These are phyloP conservation scores for Decapterus maruadsi DNA, from an alignment of 2,797 vertebrate species.

Conservation along the genomic window DNA sequence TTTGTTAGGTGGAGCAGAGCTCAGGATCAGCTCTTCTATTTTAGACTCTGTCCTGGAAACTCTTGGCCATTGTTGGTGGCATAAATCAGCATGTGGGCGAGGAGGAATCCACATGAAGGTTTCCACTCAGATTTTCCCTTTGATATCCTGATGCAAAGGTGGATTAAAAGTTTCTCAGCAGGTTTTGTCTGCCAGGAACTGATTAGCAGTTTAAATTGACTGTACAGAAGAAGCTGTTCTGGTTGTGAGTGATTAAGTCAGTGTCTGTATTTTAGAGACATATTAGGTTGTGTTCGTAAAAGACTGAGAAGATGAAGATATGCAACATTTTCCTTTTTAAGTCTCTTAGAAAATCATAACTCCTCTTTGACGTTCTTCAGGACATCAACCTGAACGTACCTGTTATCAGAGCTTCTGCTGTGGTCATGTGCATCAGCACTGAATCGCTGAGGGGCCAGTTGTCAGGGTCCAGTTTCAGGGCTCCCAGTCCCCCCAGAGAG, in stretches of 20 bases:
- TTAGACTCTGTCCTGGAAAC: conserved; percentile 65
- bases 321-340: neutral
- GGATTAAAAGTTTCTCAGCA: conserved; percentile 46
- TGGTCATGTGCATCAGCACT: conserved; percentile 94
- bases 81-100: conserved; percentile 40
- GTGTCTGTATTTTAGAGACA: conserved; percentile 1
- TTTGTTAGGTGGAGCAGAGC: conserved; percentile 68
- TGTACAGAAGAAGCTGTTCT: conserved; percentile 52
- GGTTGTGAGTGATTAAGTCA: conserved; percentile 19
- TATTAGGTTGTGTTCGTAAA: neutral
- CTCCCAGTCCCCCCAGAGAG: conserved; percentile 88
- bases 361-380: neutral
- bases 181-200: conserved; percentile 36
- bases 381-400: conserved; percentile 80
- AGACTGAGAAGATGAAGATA: conserved; percentile 4
- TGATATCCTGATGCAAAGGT: conserved; percentile 14
- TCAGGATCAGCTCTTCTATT: conserved; percentile 73
- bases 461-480: conserved; percentile 88
- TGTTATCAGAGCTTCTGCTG: conserved; percentile 93
- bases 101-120: conserved; percentile 24
- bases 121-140: conserved; percentile 20
- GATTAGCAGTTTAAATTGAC: conserved; percentile 59
- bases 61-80: conserved; percentile 12
- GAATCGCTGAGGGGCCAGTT: conserved; percentile 96
- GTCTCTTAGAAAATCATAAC: neutral